Evolutionary conservation across 2,888 invertebrate genomes (phyloP), one percentile per base, ranked within the genome.

Genomic region (Parapristionchus giblindavisi): DNA sequence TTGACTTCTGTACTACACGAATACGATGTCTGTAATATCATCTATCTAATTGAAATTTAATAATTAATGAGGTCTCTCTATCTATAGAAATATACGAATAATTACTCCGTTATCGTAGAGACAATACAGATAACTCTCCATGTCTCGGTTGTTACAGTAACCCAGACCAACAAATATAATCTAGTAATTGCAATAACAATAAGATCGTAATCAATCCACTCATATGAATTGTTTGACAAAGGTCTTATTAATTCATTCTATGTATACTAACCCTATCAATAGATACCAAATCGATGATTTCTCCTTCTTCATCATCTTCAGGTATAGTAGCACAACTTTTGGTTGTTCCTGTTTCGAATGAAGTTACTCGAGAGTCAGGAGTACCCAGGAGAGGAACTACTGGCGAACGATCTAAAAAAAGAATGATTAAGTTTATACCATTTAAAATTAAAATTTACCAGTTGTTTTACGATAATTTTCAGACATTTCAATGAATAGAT

Each of bases 301-400:
- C 78, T 24, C 75, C 63, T 38, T 83, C 84, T 36, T 85, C 85
- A 36, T 85, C 83, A 36, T 81, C 82, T 75, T 83, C 82, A n/a
- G 85, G 85, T 65, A 85, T 85, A 6, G 85, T 85, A 0, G 85
- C 85, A 66, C 85, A 85, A 60, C 85, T 85, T 75, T 73, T 73
- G 8, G 73, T 73, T 14, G 85, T 85, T 36, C 84, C 85, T 11
- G 82, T 79, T 65, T 85, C 85, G 51, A 85, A 80, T 6, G 85
- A 82, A 3, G 85, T 85, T n/a, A 85, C 77, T 34, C 85, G 79
- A 75, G 83, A 83, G 63, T 85, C 85, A 2, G 85, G 85, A 51
- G 85, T 86, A 6, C 81, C 83, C 34, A 78, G 77, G n/a, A 81
- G 77, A 43, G 81, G 82, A 21, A 76, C 79, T 58, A 61, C 60